Evolutionary conservation across 1,140 invertebrate species (phyloP).

Genomic region (Drosophila mayri): DNA sequence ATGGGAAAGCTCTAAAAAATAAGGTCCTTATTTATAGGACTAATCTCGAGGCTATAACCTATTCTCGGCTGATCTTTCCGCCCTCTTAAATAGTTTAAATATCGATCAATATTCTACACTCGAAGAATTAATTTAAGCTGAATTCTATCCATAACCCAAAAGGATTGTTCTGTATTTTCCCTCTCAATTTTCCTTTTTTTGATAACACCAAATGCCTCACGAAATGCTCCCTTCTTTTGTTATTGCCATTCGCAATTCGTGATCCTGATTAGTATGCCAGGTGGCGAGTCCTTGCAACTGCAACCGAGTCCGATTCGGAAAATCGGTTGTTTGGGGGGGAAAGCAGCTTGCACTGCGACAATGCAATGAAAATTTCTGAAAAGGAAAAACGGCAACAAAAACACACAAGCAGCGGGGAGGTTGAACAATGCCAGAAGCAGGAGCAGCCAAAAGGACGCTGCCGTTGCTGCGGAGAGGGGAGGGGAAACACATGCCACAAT

Average conservation of each 20-base stretch:
- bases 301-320: conserved; percentile 31
- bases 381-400: conserved; percentile 43
- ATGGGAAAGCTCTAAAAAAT: no score
- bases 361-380: conserved; percentile 32
- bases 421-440: conserved; percentile 12
- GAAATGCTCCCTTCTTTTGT: no score
- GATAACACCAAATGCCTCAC: neutral
- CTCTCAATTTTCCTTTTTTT: neutral
- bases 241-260: conserved; percentile 7
- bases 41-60: no score
- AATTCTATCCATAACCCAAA: no score
- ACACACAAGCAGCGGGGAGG: conserved; percentile 15
- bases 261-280: conserved; percentile 65
- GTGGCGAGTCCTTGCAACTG: conserved; percentile 48
- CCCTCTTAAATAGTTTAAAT: neutral
- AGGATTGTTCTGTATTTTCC: neutral
- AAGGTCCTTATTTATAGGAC: no score
- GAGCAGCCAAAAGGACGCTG: conserved; percentile 10
- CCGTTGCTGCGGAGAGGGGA: conserved; percentile 2
- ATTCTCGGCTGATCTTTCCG: no score
- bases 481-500: conserved; percentile 74
- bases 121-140: neutral
- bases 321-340: neutral
- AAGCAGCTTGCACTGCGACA: conserved; percentile 40
- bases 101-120: neutral